Percentiles rank a stretch among this genome's conserved stretches.
These are phyloP conservation scores for Busarellus nigricollis DNA, from an alignment of 2,797 vertebrate species.

Conservation along the genomic window DNA sequence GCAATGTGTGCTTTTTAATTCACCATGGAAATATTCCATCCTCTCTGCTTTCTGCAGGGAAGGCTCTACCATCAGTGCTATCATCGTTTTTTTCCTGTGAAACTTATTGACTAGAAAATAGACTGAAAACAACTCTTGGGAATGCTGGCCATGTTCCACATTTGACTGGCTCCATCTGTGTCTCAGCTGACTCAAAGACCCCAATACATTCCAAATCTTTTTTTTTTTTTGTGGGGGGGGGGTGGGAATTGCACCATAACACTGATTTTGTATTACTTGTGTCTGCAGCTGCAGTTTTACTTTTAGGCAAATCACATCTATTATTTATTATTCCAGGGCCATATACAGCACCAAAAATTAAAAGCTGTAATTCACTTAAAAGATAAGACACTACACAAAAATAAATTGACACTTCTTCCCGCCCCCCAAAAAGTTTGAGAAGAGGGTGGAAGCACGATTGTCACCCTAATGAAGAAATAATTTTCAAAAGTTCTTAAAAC, in stretches of 20 bases:
- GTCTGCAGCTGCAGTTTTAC: neutral
- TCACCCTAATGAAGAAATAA: neutral
- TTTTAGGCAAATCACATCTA: neutral
- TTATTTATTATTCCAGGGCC: neutral
- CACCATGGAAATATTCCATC: neutral
- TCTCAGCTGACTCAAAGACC: conserved; percentile 8
- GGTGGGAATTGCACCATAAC: neutral
- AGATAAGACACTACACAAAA: neutral
- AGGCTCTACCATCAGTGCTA: neutral
- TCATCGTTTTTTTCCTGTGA: neutral
- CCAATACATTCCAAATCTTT: neutral
- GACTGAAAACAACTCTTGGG: neutral
- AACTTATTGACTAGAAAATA: conserved; percentile 31
- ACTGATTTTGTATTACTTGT: neutral
- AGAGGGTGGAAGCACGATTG: neutral
- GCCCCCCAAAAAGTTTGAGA: neutral
- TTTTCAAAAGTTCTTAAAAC: neutral
- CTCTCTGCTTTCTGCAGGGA: neutral
- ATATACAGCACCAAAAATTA: neutral
- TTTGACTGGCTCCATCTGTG: conserved; percentile 4
- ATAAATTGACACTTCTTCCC: neutral
- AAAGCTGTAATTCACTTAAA: neutral
- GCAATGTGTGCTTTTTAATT: conserved; percentile 36
- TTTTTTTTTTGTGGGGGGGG: too few species aligned
- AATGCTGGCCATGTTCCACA: neutral